Percentiles rank a stretch among this genome's conserved stretches.
These are phyloP conservation scores for Cherax quadricarinatus DNA, from an alignment of 1,140 invertebrate species.

Conservation along the genomic window DNA sequence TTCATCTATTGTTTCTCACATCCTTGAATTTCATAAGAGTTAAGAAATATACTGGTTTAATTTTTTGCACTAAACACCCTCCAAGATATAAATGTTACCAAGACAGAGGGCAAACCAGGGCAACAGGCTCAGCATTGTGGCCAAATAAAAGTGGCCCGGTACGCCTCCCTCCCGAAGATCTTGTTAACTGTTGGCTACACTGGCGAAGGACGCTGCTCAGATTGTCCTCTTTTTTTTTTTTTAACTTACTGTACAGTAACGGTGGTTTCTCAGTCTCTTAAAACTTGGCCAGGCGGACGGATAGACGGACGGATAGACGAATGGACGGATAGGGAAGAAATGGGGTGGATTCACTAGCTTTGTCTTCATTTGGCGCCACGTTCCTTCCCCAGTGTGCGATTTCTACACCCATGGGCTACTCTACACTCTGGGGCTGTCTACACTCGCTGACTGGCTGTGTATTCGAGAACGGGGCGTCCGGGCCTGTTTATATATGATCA, in stretches of 20 bases:
- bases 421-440: not conserved
- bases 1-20: no score
- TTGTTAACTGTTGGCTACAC: not conserved
- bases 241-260: not conserved
- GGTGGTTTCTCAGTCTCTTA: not conserved
- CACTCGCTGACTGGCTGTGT: not conserved
- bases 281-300: not conserved
- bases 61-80: no score
- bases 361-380: not conserved
- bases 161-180: not conserved
- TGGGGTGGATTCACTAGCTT: no score
- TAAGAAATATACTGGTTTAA: no score
- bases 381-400: no score
- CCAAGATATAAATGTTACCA: no score
- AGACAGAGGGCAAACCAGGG: not conserved
- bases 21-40: no score
- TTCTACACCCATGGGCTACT: no score
- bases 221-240: no score
- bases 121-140: not conserved
- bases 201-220: not conserved
- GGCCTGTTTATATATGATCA: slow-evolving; percentile 47
- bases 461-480: not conserved
- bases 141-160: slow-evolving; percentile 10
- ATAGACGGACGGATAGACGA: not conserved
- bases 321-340: no score